Base-by-base conservation (phyloP, 2,113 vertebrate species). In the Silurus meridionalis region DNA sequence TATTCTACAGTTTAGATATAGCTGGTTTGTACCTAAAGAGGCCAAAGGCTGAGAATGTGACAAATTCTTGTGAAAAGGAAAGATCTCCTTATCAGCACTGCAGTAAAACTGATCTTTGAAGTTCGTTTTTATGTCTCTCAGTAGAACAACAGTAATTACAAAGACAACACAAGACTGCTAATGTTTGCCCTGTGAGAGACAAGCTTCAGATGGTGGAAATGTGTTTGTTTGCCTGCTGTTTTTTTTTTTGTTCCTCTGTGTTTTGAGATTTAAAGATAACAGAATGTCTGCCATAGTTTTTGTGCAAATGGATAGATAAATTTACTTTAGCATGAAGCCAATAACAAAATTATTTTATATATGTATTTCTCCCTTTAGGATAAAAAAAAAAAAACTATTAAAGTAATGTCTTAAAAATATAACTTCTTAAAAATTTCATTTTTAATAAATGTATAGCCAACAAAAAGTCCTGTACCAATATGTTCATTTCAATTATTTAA, bases 61-160 rank as follows among this genome's bases (percentile, higher is more conserved):
- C 46, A 46, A 55, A 63, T 28, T 71, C 74, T 53, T 69, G 67
- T 86, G 77, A 85, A 55, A 23, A 67, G 55, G 78, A 85, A 84
- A 75, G 83, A 82, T 57, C 85, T 82, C 57, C 83, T 87, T 83
- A 87, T 82, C 85, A 82, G 84, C 74, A 58, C 19, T 57, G 86
- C 72, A 87, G 79, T 87, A 82, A 82, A 87, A 46, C 78, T 67
- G 80, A 80, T 85, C 88, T 89, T 87, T 89, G 86, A 89, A 87
- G 83, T 87, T 89, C 6, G 25, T 87, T 46, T 89, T 89, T 87
- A 89, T 71, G 86, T 83, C 86, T 85, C 86, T 83, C 83, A 8
- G 80, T 83, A 89, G 88, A 89, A 89, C 81, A 87, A 89, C 86
- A 85, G 86, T 83, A 87, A 85, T 85, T 85, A 87, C 79, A 89